Evolutionary conservation across 2,888 invertebrate species (phyloP).

Genomic region (Malthinus seriepunctatus): DNA sequence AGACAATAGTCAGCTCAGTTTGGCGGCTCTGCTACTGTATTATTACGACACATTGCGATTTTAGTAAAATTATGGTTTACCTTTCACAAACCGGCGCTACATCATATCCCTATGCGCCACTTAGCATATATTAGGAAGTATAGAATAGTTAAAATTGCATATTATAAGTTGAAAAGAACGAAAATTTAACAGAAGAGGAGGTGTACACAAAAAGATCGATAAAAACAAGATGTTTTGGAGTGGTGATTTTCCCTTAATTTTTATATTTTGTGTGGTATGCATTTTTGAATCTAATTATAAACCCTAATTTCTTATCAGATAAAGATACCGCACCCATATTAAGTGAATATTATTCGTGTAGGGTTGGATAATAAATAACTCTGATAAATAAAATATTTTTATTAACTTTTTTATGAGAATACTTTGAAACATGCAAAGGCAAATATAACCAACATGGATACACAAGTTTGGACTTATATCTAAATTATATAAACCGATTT

Average conservation of each 20-base stretch:
- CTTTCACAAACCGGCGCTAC: constrained; percentile 32
- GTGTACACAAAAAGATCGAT: constrained; percentile 12
- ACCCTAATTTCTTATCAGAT: constrained; percentile 43
- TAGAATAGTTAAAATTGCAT: constrained; percentile 27
- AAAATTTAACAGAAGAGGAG: constrained; percentile 9
- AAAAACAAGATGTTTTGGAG: constrained; percentile 22
- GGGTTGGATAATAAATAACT: constrained; percentile 48
- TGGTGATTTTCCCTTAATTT: constrained; percentile 18
- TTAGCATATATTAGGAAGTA: constrained; percentile 44
- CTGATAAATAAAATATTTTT: constrained; percentile 50
- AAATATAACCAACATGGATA: constrained; percentile 18
- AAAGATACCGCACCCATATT: constrained; percentile 41
- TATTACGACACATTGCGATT: constrained; percentile 46
- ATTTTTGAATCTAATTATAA: constrained; percentile 31
- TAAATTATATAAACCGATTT: constrained; percentile 9
- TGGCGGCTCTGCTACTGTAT: constrained; percentile 43
- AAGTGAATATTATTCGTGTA: constrained; percentile 37
- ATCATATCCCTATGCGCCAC: constrained; percentile 36
- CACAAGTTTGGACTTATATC: constrained; percentile 17
- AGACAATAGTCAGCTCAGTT: constrained; percentile 31
- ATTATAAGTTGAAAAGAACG: constrained; percentile 12
- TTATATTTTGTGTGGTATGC: constrained; percentile 24
- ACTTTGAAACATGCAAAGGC: constrained; percentile 42
- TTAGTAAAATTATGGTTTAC: constrained; percentile 43
- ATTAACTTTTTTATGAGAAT: constrained; percentile 49